Evolutionary conservation across 2,888 invertebrate genomes (phyloP).

Genomic region (Stenodema calcarata): DNA sequence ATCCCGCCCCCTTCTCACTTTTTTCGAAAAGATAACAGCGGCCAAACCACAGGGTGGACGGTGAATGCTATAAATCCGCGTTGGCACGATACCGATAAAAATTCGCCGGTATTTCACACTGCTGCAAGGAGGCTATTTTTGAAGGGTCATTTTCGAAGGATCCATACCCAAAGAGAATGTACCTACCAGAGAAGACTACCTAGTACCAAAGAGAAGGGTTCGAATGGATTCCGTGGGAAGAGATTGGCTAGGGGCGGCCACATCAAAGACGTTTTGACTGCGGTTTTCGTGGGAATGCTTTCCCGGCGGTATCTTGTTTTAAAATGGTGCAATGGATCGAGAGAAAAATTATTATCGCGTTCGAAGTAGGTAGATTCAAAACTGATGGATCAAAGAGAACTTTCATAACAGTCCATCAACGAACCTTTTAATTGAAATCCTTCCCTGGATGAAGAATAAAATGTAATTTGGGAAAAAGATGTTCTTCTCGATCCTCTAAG

Average conservation of each 20-base stretch:
- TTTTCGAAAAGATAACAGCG: not conserved
- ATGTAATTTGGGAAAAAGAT: too few species aligned
- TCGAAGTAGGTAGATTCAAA: not conserved
- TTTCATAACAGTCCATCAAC: not conserved
- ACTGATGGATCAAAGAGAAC: not conserved
- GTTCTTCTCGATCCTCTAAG: too few species aligned
- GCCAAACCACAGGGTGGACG: not conserved
- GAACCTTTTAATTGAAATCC: too few species aligned
- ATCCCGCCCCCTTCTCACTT: not conserved
- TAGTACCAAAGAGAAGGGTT: not conserved
- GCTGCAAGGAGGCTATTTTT: not conserved
- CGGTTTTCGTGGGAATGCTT: not conserved
- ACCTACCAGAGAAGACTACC: too few species aligned
- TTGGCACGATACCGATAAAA: constrained; percentile 20
- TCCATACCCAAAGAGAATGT: not conserved
- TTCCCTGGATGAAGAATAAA: too few species aligned
- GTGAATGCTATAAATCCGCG: constrained; percentile 15
- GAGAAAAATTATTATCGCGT: not conserved
- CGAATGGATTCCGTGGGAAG: not conserved
- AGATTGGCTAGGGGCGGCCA: not conserved
- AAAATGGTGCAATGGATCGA: not conserved
- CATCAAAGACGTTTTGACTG: not conserved
- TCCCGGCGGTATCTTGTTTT: not conserved
- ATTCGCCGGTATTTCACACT: not conserved
- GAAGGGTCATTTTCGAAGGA: not conserved